Evolutionary conservation across 2,797 vertebrate species (phyloP), one percentile per base, ranked within the genome.

Genomic region (Artibeus jamaicensis): DNA sequence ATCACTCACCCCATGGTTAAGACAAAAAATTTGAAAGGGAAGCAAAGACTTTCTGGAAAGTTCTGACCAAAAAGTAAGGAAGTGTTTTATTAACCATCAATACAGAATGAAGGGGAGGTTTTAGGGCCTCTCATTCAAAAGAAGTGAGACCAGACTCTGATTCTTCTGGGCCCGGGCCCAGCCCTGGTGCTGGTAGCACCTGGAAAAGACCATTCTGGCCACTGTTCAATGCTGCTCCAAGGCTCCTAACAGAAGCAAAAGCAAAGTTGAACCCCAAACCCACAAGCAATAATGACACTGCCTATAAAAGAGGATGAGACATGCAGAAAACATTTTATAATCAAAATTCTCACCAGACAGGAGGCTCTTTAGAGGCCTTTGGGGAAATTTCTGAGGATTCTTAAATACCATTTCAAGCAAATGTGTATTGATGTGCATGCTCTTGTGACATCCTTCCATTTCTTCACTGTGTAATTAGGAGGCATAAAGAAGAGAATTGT

Each of bases 361-460:
- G 74, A 88, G 62, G 81, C 73, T 50, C 71, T 79, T 85, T 48
- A 73, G 70, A 91, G 71, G 78, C 74, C 81, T 94, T 90, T 6
- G 26, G 94, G 95, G 95, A 95, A 79, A 95, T 73, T 59, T 91
- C 89, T 96, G 94, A 92, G 0, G 0, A 87, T 93, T 95, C 95
- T 95, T 93, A 91, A 89, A 68, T 90, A 39, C 50, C 92, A 53
- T 86, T 97, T 94, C 48, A 34, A 88, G 83, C 62, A 92, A 91
- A 71, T 87, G 86, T 82, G 87, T 55, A 90, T 9, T 46, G 91
- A 95, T 74, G 76, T 34, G 48, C 14, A 39, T 95, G 79, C 32
- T 97, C 87, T 97, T 91, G 57, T 86, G 95, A 97, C 74, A 91
- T 96, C 77, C 95, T 67, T 14, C 62, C 97, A 46, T 96, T 96